These are phyloP conservation scores for Hemibagrus guttatus DNA, from an alignment of 2,797 vertebrate species.

Conservation along the genomic window DNA sequence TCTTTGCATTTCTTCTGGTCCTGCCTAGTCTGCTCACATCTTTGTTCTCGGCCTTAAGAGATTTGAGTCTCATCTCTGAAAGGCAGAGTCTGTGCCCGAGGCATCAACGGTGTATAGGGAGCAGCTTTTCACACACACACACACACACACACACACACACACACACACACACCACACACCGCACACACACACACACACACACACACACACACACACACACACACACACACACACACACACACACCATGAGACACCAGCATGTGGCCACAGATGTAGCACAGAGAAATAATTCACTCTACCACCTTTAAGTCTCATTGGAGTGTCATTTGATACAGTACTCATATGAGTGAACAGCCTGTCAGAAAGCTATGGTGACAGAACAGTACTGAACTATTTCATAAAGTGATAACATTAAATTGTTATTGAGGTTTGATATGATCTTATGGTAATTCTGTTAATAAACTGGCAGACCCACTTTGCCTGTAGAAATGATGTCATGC, in stretches of 20 bases:
- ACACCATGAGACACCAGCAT: constrained; percentile 21
- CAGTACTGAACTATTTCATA: constrained; percentile 11
- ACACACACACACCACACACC: constrained; percentile 13
- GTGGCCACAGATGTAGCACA: constrained; percentile 14
- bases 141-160: constrained; percentile 25
- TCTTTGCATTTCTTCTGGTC: background rate
- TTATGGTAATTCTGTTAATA: background rate
- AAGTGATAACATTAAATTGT: constrained; percentile 14
- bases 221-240: background rate
- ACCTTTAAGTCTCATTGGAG: constrained; percentile 29
- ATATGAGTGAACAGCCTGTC: constrained; percentile 14
- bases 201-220: too few relatives aligned
- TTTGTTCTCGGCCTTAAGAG: constrained; percentile 43
- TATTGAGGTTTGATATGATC: constrained; percentile 26
- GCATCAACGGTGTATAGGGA: background rate
- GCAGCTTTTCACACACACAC: constrained; percentile 5
- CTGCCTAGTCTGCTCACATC: constrained; percentile 23
- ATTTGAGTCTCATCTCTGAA: background rate
- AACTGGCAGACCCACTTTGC: background rate
- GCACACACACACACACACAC: too few relatives aligned
- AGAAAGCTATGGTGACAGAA: background rate
- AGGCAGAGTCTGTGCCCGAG: constrained; percentile 4
- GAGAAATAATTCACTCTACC: constrained; percentile 2
- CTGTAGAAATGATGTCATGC: background rate
- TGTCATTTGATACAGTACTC: constrained; percentile 22